Evolutionary conservation across 2,888 invertebrate species (phyloP).

Genomic region (Chironomus tentans): DNA sequence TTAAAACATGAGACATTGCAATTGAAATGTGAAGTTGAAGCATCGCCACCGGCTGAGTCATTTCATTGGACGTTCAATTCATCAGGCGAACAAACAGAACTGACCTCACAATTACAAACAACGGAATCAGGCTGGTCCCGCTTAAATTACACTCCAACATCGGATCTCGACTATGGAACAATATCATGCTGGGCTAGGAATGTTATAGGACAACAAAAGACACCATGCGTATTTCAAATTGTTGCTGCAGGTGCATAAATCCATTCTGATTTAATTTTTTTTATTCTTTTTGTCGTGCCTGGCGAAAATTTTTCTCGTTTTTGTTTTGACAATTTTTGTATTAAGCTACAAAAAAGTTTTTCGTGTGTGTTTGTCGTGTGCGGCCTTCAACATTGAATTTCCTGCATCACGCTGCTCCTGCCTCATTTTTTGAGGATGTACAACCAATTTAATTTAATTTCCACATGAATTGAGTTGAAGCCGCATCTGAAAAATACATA

Average conservation of each 20-base stretch:
- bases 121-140: constrained; percentile 46
- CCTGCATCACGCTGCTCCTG: background rate
- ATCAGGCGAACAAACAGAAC: constrained; percentile 74
- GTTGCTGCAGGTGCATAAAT: constrained; percentile 63
- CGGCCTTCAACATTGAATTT: no score
- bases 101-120: constrained; percentile 53
- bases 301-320: no score
- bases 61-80: constrained; percentile 93
- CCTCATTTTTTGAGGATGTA: background rate
- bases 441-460: constrained; percentile 4
- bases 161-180: constrained; percentile 83
- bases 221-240: constrained; percentile 78
- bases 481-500: background rate
- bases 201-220: constrained; percentile 73
- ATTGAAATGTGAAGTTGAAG: constrained; percentile 76
- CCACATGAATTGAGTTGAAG: background rate
- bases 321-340: no score
- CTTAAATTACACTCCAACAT: constrained; percentile 75
- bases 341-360: no score
- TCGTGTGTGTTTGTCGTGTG: background rate
- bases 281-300: background rate
- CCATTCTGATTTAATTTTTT: background rate
- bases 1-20: constrained; percentile 82
- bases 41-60: constrained; percentile 74
- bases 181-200: constrained; percentile 80